Evolutionary conservation across 2,888 invertebrate genomes (phyloP).

Genomic region (Eurytoma adleriae): DNA sequence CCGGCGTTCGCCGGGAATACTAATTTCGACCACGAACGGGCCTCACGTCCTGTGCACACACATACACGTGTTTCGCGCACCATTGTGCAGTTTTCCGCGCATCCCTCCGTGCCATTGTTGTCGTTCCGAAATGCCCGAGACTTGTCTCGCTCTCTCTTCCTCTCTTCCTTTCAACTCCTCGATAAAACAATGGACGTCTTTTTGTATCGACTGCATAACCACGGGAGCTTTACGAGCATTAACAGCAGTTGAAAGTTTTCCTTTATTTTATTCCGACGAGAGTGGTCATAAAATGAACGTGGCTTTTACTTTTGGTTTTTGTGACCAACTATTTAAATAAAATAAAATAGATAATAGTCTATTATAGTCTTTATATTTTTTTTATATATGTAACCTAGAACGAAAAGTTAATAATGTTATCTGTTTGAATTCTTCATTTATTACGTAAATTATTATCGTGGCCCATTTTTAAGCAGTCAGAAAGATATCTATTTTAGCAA

Average conservation of each 20-base stretch:
- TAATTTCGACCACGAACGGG: conserved; percentile 59
- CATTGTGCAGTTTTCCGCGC: conserved; percentile 13
- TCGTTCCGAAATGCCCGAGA: not conserved
- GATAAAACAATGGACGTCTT: conserved; percentile 17
- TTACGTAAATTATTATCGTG: no score
- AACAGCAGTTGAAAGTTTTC: not conserved
- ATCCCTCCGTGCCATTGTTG: conserved; percentile 3
- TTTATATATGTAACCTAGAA: no score
- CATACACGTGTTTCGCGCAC: not conserved
- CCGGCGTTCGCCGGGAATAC: conserved; percentile 67
- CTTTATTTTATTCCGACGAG: not conserved
- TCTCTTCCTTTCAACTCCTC: not conserved
- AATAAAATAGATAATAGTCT: no score
- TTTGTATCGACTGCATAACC: not conserved
- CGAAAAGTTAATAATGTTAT: no score
- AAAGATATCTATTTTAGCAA: not conserved
- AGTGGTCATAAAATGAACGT: not conserved
- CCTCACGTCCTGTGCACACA: not conserved
- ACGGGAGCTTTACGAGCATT: not conserved
- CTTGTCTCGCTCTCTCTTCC: no score
- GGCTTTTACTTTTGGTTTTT: no score
- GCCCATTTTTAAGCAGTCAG: no score
- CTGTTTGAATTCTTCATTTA: no score
- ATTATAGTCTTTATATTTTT: no score
- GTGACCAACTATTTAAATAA: no score